Conservation (phyloP, 2,113 vertebrate species). For the Carlito syrichta region DNA sequence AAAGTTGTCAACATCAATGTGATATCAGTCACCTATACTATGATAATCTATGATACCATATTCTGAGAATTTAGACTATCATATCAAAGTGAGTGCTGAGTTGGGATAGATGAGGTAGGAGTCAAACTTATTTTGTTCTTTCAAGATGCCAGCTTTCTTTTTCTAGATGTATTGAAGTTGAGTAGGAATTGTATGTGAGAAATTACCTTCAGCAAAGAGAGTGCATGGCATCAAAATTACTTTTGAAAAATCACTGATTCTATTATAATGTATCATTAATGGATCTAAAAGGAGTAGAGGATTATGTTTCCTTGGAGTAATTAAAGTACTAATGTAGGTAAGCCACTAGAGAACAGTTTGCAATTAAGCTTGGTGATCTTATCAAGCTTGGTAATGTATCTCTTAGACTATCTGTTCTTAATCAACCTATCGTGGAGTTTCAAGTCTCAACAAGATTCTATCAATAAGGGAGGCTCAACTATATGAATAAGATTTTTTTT, state of each 20-base stretch:
- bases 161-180: not conserved
- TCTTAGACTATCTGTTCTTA: slow-evolving; percentile 48
- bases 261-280: slow-evolving; percentile 11
- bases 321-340: slow-evolving; percentile 47
- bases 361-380: slow-evolving; percentile 61
- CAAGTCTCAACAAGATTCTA: not conserved
- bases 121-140: no score
- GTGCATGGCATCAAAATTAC: not conserved
- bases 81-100: not conserved
- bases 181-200: not conserved
- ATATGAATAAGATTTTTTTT: not conserved
- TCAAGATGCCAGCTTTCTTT: not conserved
- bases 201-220: not conserved
- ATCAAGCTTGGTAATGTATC: not conserved
- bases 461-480: not conserved
- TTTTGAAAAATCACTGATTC: not conserved
- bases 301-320: slow-evolving; percentile 56
- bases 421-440: slow-evolving; percentile 38
- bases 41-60: not conserved
- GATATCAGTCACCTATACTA: not conserved
- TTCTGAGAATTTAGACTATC: not conserved
- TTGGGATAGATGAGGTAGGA: not conserved
- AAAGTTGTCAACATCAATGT: not conserved
- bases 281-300: slow-evolving; percentile 4
- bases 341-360: not conserved